Evolutionary conservation across 2,797 vertebrate species (phyloP).

Genomic region (Sebastolobus altivelis): DNA sequence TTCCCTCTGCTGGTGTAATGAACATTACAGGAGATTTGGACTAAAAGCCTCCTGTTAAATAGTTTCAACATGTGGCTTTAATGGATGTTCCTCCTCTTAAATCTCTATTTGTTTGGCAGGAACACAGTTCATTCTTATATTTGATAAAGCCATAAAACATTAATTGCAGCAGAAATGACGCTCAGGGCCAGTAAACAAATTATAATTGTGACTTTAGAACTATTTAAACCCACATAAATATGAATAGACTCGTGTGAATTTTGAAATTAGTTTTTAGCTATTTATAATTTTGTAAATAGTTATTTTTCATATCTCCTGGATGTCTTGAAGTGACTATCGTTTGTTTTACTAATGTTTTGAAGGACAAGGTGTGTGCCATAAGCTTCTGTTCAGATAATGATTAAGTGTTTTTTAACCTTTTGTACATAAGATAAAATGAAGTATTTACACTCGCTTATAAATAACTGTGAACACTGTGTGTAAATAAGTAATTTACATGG

Average conservation of each 20-base stretch:
- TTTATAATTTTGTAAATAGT: constrained; percentile 47
- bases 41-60: background rate
- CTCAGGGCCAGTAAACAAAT: constrained; percentile 10
- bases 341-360: constrained; percentile 33
- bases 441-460: constrained; percentile 26
- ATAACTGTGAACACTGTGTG: background rate
- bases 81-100: background rate
- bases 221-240: constrained; percentile 13
- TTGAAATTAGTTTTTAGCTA: background rate
- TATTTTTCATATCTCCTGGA: constrained; percentile 22
- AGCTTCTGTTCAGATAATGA: background rate
- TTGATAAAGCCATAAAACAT: constrained; percentile 8
- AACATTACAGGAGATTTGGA: background rate
- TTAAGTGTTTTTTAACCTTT: background rate
- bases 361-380: constrained; percentile 10
- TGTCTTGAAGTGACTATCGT: constrained; percentile 25
- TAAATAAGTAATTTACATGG: constrained; percentile 12
- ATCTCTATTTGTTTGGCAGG: background rate
- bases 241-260: constrained; percentile 33
- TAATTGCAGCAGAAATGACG: background rate
- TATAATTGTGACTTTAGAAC: background rate
- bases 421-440: constrained; percentile 18
- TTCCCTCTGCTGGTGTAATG: constrained; percentile 36
- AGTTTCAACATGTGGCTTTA: background rate
- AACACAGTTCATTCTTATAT: background rate